Percentiles rank a stretch among this genome's conserved stretches.
Evolutionary conservation across 2,113 vertebrate species (phyloP).

Genomic region (Callopanchax toddi): DNA sequence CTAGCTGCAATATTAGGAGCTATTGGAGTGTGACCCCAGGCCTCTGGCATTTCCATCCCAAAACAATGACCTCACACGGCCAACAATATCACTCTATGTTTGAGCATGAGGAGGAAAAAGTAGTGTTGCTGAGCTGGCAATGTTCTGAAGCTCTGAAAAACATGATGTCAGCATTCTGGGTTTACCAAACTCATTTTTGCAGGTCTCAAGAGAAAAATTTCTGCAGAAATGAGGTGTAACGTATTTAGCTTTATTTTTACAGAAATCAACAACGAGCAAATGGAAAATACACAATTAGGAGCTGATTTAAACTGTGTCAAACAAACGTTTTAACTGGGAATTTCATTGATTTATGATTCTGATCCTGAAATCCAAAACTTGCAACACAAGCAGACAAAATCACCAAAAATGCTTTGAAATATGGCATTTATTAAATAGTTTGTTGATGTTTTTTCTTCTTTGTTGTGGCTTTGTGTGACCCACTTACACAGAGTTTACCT

Average conservation of each 20-base stretch:
- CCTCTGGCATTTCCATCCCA: conserved; percentile 73
- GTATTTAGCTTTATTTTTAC: conserved; percentile 17
- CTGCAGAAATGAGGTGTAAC: conserved; percentile 26
- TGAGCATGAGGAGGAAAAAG: conserved; percentile 40
- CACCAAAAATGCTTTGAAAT: neutral
- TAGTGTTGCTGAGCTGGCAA: conserved; percentile 61
- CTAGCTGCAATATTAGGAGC: conserved; percentile 16
- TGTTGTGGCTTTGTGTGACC: conserved; percentile 3
- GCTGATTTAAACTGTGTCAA: neutral
- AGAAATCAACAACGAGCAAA: conserved; percentile 20
- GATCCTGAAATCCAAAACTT: neutral
- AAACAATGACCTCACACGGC: conserved; percentile 76
- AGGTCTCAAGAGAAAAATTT: conserved; percentile 41
- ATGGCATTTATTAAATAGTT: neutral
- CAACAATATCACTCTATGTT: conserved; percentile 69
- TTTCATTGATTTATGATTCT: neutral
- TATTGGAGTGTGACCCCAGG: conserved; percentile 59
- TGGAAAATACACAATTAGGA: neutral
- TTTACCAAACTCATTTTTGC: conserved; percentile 43
- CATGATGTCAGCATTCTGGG: conserved; percentile 62
- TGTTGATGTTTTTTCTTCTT: neutral
- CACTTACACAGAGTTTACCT: conserved; percentile 16
- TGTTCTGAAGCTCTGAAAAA: conserved; percentile 35
- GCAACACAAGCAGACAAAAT: too few species aligned
- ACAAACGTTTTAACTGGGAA: neutral